Evolutionary conservation across 2,113 vertebrate species (phyloP).

Genomic region (Lipotes vexillifer): DNA sequence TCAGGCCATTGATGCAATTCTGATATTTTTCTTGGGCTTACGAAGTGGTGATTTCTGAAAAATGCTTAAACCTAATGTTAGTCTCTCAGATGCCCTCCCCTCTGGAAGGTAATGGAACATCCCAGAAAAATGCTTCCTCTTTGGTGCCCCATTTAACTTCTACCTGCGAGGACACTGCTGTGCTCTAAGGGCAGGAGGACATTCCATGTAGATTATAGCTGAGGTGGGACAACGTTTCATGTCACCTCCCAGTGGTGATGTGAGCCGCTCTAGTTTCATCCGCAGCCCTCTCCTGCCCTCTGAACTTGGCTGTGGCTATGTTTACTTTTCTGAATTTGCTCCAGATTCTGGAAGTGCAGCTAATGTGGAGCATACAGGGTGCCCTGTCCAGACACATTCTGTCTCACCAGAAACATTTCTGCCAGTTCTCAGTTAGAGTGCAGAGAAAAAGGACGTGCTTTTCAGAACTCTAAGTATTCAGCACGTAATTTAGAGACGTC

Average conservation of each 20-base stretch:
- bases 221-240: accelerated
- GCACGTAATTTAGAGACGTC: neutral
- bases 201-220: accelerated
- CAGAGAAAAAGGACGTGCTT: neutral
- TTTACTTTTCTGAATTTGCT: neutral
- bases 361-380: accelerated
- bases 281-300: no score
- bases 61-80: neutral
- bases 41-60: neutral
- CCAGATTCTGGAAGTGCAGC: no score
- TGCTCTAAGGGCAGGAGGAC: neutral
- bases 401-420: neutral
- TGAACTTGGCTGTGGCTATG: neutral
- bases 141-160: neutral
- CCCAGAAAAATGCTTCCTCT: neutral
- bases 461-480: neutral
- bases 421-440: neutral
- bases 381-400: neutral
- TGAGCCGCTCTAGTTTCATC: neutral
- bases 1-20: neutral
- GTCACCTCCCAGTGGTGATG: accelerated
- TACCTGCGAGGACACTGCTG: accelerated
- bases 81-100: neutral
- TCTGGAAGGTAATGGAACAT: neutral
- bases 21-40: neutral